Evolutionary conservation across 2,113 vertebrate genomes (phyloP), one percentile per base, ranked within the genome.

Genomic region (Pipa parva): DNA sequence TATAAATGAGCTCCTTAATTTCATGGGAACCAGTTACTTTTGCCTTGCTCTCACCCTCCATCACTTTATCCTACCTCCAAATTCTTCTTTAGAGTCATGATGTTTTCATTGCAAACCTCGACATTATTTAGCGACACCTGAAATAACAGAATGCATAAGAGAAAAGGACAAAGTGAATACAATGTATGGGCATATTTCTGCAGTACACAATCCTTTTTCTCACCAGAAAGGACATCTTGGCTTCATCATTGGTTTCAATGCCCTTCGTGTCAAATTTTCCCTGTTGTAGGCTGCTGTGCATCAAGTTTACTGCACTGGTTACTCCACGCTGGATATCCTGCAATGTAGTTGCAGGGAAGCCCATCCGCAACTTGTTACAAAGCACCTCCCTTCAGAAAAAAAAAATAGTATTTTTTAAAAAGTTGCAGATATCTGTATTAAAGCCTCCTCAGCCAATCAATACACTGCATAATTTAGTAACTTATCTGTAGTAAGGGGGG

Each of bases 221-320:
- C 78, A 99, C 96, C 93, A 99, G 86, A 71, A 97, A 99, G 5
- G 95, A 94, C 36, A 88, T 89, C 82, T 99, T 98, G 71, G 95
- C 97, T 17, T 97, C 84, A 0, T 98, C 93, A 0, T 90, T 88
- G 76, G 93, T 99, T 80, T 99, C 96, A 3, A 99, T 97, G 83
- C 94, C 94, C 74, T 97, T 89, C 0, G 95, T 92, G 77, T 98
- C 95, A 0, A 99, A 97, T 75, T 97, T 98, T 60, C 96, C 97
- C 79, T 98, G 97, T 81, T 99, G 97, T 13, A 98, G 83, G 79
- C 95, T 98, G 92, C 91, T 98, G 65, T 99, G 96, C 95, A 99
- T 93, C 79, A 99, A 87, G 79, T 85, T 99, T 77, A 99, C 97
- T 0, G 97, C 97, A n/a, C 95, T 99, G 74, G 93, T 99, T 61